Evolutionary conservation across 2,888 invertebrate genomes (phyloP), one percentile per base, ranked within the genome.

Genomic region (Resseliella maxima): DNA sequence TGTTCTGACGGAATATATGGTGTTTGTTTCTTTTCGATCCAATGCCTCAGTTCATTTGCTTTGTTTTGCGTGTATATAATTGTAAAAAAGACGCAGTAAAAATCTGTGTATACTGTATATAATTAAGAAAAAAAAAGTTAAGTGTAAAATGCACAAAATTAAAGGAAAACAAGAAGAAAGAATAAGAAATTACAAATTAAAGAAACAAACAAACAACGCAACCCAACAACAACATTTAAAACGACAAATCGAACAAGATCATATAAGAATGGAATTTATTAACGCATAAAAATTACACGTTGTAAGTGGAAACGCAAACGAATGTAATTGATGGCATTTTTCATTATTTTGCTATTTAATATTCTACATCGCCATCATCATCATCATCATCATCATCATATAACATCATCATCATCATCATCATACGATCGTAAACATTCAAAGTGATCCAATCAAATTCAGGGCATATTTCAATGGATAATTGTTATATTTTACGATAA

Each of bases 391-490:
- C n/a, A n/a, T n/a, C n/a, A n/a, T n/a, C n/a, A n/a, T n/a, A n/a
- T n/a, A n/a, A n/a, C n/a, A n/a, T n/a, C n/a, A n/a, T n/a, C n/a
- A n/a, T n/a, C n/a, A n/a, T n/a, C n/a, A n/a, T n/a, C n/a, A n/a
- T n/a, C n/a, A n/a, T n/a, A n/a, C n/a, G n/a, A n/a, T n/a, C n/a
- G n/a, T n/a, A n/a, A n/a, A n/a, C n/a, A n/a, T 59, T 59, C 59
- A 12, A 21, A 50, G 59, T 24, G 59, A 3, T 24, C 2, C 12
- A 2, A 59, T 59, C 24, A n/a, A 59, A 59, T 24, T 59, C 59
- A 59, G 59, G 59, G 59, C 59, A 59, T 59, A 12, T 59, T 59
- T 59, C 5, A 59, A 59, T 59, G 59, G 59, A 59, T 50, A 50
- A 50, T 24, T 24, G 59, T 59, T 24, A 59, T 59, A 6, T 6